Evolutionary conservation across 2,113 vertebrate genomes (phyloP).

Genomic region (Prunella himalayana): DNA sequence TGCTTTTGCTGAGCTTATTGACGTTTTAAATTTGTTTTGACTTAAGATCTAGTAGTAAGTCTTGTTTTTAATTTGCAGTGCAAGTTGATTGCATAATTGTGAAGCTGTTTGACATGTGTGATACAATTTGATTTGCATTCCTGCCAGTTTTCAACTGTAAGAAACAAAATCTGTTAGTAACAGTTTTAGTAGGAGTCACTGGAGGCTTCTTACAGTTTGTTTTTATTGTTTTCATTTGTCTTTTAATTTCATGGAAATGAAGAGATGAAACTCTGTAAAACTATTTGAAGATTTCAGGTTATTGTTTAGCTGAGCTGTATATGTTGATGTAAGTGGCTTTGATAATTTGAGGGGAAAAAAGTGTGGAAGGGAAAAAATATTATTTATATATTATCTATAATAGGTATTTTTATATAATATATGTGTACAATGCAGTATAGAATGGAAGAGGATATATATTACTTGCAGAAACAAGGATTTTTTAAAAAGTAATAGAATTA

Average conservation of each 20-base stretch:
- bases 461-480: neutral
- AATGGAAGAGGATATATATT: neutral
- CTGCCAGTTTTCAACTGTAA: slow-evolving; percentile 48
- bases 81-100: slow-evolving; percentile 56
- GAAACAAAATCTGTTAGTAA: slow-evolving; percentile 53
- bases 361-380: neutral
- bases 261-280: neutral
- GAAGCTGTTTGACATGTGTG: slow-evolving; percentile 59
- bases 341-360: neutral
- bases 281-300: neutral
- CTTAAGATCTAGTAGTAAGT: slow-evolving; percentile 48
- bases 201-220: neutral
- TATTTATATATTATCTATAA: neutral
- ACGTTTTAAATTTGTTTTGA: slow-evolving; percentile 43
- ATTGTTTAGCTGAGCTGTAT: neutral
- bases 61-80: slow-evolving; percentile 58
- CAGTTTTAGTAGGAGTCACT: neutral
- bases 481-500: neutral
- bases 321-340: neutral
- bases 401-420: neutral
- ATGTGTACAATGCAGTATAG: neutral
- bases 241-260: neutral
- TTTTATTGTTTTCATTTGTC: neutral
- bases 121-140: slow-evolving; percentile 38
- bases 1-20: slow-evolving; percentile 43